Conservation (phyloP, 2,888 invertebrate species). For the Eupithecia tripunctaria region DNA sequence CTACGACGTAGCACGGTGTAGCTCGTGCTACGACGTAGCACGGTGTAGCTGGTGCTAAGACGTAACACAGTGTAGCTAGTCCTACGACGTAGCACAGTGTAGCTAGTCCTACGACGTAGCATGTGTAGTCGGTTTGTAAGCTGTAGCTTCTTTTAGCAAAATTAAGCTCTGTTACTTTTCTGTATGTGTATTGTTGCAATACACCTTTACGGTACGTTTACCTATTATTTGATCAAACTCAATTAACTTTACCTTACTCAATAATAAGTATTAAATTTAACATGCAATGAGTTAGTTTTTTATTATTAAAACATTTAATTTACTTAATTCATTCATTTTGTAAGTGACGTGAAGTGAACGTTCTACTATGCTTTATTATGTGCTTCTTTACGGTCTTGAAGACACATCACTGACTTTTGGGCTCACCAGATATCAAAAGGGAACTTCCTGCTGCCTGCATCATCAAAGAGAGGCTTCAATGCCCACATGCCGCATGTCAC, state of each 20-base stretch:
- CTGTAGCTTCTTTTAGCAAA: too few species aligned
- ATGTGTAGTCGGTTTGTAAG: too few species aligned
- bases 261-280: too few species aligned
- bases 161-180: neutral
- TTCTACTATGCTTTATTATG: neutral
- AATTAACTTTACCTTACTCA: too few species aligned
- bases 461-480: conserved; percentile 72
- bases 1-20: neutral
- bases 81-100: neutral
- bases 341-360: neutral
- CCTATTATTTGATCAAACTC: neutral
- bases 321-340: neutral
- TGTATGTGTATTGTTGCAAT: neutral
- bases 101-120: too few species aligned
- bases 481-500: conserved; percentile 72
- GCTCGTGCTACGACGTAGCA: neutral
- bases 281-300: too few species aligned
- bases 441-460: conserved; percentile 67
- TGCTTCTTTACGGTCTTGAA: neutral
- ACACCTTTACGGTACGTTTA: neutral
- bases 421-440: conserved; percentile 77
- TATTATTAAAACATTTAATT: too few species aligned
- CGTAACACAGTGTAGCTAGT: neutral
- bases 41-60: conserved; percentile 41
- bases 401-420: neutral